Evolutionary conservation across 2,113 vertebrate genomes (phyloP), one percentile per base, ranked within the genome.

Genomic region (Electrona antarctica): DNA sequence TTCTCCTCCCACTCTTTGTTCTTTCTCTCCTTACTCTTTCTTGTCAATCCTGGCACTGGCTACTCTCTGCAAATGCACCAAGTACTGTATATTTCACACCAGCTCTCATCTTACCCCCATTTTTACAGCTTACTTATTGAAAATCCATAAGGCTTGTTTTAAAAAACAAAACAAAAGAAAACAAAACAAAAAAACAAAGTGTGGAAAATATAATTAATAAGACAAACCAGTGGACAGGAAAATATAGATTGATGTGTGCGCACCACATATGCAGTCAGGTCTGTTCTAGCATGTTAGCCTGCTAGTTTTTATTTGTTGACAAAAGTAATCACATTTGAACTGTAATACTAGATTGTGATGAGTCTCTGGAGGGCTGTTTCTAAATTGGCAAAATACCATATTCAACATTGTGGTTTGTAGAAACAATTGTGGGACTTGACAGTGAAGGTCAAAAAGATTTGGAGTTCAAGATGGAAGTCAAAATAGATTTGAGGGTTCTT

Each of bases 41-140:
- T 12, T 15, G 45, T 50, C 76, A 67, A 71, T 59, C 9, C 21
- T 15, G 45, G 54, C 76, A 67, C 69, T 59, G 75, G 85, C 82
- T 87, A 82, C 88, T 88, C 72, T 84, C 74, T 85, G 72, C 85
- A 87, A 85, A 79, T 83, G 83, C 84, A 84, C 81, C 83, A 80
- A 85, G 89, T 89, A 87, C 86, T 91, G 87, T 90, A 83, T 77
- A 85, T 88, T 81, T 89, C 87, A 81, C 88, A 90, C 90, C 88
- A 91, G 90, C 88, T 87, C 86, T 88, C 69, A 85, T 86, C 85
- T 88, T 89, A 87, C 85, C 86, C 88, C 82, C 79, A 83, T 83
- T 83, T 41, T 88, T 85, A 74, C 79, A 81, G 74, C 75, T 85
- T 74, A 81, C 59, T 80, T 75, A 74, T 71, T 72, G 71, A 87